Evolutionary conservation across 92 coral and sea anemone species (phyloP).

Genomic region (Bergia sp.): DNA sequence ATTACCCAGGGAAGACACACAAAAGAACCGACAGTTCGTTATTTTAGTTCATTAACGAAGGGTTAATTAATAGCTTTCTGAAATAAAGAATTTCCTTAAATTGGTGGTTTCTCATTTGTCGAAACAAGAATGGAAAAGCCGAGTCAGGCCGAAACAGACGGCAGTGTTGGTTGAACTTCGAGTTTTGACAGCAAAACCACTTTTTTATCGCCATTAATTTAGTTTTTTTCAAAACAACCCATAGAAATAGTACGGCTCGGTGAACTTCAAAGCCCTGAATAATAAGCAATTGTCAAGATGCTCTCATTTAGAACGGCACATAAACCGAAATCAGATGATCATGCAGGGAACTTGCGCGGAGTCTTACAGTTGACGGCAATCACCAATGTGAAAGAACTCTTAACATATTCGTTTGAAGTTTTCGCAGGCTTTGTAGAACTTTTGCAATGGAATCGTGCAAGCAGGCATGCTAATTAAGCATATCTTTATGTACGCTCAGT

Average conservation of each 20-base stretch:
- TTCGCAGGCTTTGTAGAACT: not conserved
- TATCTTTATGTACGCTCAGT: not conserved
- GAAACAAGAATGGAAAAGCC: not conserved
- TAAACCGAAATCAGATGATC: not conserved
- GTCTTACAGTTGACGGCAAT: not conserved
- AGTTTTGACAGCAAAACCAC: slow-evolving; percentile 30
- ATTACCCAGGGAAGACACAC: slow-evolving; percentile 9
- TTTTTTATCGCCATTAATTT: slow-evolving; percentile 24
- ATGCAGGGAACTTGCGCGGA: not conserved
- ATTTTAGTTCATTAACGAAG: not conserved
- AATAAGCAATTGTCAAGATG: slow-evolving; percentile 12
- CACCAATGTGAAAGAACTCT: not conserved
- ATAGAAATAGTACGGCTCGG: slow-evolving; percentile 48
- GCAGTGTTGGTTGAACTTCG: not conserved
- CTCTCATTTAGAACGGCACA: not conserved
- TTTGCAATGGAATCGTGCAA: slow-evolving; percentile 27
- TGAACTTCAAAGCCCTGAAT: slow-evolving; percentile 23
- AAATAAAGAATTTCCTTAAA: not conserved
- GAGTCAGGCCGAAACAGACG: not conserved
- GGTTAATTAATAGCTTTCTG: not conserved
- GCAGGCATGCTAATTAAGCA: not conserved
- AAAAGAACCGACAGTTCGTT: not conserved
- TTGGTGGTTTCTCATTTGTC: not conserved
- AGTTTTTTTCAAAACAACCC: slow-evolving; percentile 17
- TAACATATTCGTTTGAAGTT: not conserved